phyloP scores from a whole-genome alignment of 2,113 vertebrate genomes.

The Nycticebus coucang region DNA sequence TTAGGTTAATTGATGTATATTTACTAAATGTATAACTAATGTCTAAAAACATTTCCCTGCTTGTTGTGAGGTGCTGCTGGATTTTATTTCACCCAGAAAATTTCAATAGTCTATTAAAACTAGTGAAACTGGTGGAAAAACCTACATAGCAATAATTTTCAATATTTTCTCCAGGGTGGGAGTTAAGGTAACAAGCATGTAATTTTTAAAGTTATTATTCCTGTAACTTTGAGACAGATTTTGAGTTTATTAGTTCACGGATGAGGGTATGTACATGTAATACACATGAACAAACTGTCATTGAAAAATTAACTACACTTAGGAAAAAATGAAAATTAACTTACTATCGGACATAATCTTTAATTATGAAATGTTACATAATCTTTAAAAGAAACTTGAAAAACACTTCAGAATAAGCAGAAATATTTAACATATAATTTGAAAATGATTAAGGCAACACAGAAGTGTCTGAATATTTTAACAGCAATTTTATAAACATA shows the following conservation, averaged over 20 bases:
- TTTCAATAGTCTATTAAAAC: neutral
- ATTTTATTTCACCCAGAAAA: neutral
- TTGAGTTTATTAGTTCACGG: constrained; percentile 1
- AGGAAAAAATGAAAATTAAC: constrained; percentile 15
- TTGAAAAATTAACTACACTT: neutral
- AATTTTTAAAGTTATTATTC: neutral
- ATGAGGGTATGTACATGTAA: neutral
- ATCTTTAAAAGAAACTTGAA: neutral
- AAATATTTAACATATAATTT: neutral
- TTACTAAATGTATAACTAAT: neutral
- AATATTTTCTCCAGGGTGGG: neutral
- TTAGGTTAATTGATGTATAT: neutral
- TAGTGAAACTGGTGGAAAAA: neutral
- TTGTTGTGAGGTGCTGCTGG: neutral
- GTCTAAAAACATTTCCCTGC: neutral
- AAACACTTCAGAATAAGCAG: neutral
- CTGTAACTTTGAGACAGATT: neutral
- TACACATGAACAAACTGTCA: neutral
- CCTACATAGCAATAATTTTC: neutral
- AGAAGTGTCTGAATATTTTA: neutral
- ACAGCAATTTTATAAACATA: neutral
- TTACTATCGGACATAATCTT: neutral
- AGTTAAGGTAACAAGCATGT: neutral
- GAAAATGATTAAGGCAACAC: neutral
- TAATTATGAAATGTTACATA: neutral